Percentiles rank a stretch among this genome's conserved stretches.
phyloP scores from a whole-genome alignment of 2,113 vertebrate genomes.

The Leptobrachium leishanense region DNA sequence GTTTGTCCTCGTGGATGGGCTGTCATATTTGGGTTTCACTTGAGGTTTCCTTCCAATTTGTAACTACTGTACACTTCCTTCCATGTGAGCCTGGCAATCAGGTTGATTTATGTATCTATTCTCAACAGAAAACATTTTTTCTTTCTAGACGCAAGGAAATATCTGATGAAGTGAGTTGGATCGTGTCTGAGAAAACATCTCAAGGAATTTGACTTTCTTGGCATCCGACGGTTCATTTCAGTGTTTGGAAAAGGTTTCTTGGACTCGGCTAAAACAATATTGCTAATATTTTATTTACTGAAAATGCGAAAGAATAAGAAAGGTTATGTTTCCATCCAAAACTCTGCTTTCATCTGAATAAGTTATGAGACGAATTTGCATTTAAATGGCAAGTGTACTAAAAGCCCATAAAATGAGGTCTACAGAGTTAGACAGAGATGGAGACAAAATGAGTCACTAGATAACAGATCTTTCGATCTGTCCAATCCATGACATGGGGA shows the following conservation, averaged over 20 bases:
- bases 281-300: neutral
- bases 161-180: neutral
- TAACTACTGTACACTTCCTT: neutral
- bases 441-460: neutral
- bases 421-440: neutral
- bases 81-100: neutral
- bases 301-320: neutral
- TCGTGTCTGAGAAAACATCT: neutral
- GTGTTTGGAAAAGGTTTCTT: neutral
- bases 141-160: neutral
- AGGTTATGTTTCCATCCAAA: neutral
- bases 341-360: neutral
- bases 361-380: neutral
- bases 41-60: too few species aligned
- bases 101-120: neutral
- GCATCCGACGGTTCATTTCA: neutral
- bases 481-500: too few species aligned
- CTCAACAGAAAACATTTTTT: neutral
- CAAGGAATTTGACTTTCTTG: slow-evolving; percentile 9
- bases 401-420: neutral
- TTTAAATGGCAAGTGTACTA: neutral
- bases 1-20: too few species aligned
- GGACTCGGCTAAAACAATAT: neutral
- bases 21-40: too few species aligned
- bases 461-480: neutral